A percentile compares a stretch with the other conserved stretches of the same genome.
These are phyloP conservation scores for Agonum fuliginosum DNA, from an alignment of 2,888 invertebrate genomes.

Conservation along the genomic window DNA sequence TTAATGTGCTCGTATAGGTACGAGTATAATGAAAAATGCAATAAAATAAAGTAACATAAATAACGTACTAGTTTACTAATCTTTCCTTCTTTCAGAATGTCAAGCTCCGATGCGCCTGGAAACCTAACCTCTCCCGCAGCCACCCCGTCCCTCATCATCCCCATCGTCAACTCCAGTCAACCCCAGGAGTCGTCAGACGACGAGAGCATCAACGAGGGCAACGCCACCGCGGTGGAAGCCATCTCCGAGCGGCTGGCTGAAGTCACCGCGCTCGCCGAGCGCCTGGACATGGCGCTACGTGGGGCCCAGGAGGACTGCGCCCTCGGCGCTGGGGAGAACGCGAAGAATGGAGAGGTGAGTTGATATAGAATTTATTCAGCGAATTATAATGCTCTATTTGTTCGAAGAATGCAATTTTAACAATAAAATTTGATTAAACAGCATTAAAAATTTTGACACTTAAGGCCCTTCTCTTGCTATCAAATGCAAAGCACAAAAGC, in stretches of 20 bases:
- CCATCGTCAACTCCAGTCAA: not conserved
- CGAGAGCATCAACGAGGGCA: constrained; percentile 68
- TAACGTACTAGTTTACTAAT: too few species aligned
- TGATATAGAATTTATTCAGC: too few species aligned
- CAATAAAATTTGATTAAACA: too few species aligned
- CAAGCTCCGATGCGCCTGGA: constrained; percentile 62
- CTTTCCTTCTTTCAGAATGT: constrained; percentile 64
- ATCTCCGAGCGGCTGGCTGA: constrained; percentile 80
- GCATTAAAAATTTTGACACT: too few species aligned
- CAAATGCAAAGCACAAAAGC: too few species aligned
- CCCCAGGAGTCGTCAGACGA: constrained; percentile 63
- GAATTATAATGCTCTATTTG: too few species aligned
- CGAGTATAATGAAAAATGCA: too few species aligned
- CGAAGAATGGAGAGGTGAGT: not conserved
- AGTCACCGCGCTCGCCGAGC: constrained; percentile 81
- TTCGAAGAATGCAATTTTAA: too few species aligned
- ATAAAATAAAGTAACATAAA: too few species aligned
- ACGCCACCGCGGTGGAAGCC: constrained; percentile 79
- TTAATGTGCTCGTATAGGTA: too few species aligned
- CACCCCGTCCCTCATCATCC: constrained; percentile 56
- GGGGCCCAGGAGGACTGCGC: constrained; percentile 73
- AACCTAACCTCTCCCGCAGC: constrained; percentile 60
- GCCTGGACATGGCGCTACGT: constrained; percentile 77
- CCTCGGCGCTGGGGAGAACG: constrained; percentile 23
- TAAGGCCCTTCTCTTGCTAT: too few species aligned